Evolutionary conservation across 2,888 invertebrate genomes (phyloP), one percentile per base, ranked within the genome.

Genomic region (Ganaspis brasiliensis): DNA sequence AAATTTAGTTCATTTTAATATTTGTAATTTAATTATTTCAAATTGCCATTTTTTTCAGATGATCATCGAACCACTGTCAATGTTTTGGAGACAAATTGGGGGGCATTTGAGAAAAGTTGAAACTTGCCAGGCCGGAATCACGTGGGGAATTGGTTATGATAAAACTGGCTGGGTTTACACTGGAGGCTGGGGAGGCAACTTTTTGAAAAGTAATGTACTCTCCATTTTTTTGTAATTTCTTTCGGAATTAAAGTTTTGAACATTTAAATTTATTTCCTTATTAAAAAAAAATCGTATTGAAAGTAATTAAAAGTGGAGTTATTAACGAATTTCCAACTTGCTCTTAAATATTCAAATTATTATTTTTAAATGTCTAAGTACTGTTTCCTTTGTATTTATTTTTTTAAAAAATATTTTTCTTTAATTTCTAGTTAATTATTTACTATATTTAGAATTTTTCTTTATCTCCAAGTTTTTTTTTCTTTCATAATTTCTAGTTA

Each of bases 101-200:
- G 98, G 98, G 0, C 97, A 98, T 91, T 93, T 98, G 82, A 93
- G 95, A 79, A 93, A 94, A 85, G 94, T 98, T 0, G 97, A 97
- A 89, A 94, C 95, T 70, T 96, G 96, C 87, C 93, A 93, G 73
- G 93, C 93, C 73, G 97, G 97, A n/a, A 94, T 97, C 14, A 95
- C 96, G n/a, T 98, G 98, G 98, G 98, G 96, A 0, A 94, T 98
- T 81, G 96, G 97, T 19, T 96, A 96, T 89, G 97, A 98, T 90
- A 95, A 95, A 86, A 95, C 96, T 35, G 95, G 96, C n/a, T 98
- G 97, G 96, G 95, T 96, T 4, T 97, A 98, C 87, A 96, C 96
- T 12, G 96, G 96, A 5, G 97, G 97, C 59, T 97, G 97, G 96
- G 98, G 97, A 77, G 97, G 97, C 56, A 95, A 95, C 71, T 94